A percentile compares a stretch with the other conserved stretches of the same genome.
These are phyloP conservation scores for Tridacna gigas DNA, from an alignment of 2,888 invertebrate genomes.

Conservation along the genomic window DNA sequence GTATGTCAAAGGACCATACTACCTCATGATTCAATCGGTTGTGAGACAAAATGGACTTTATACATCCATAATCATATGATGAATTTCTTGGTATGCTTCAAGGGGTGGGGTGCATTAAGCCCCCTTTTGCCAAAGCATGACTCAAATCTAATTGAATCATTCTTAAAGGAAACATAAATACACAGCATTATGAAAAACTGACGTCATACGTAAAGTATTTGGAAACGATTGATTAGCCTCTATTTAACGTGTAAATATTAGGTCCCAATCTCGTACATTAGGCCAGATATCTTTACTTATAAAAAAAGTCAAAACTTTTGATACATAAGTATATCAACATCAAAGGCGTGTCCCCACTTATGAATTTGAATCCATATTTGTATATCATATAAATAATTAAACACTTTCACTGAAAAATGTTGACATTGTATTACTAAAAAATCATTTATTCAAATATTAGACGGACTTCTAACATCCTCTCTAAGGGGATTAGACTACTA, in stretches of 20 bases:
- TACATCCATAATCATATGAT: too few relatives aligned
- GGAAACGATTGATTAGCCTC: too few relatives aligned
- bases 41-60: too few relatives aligned
- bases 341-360: background rate
- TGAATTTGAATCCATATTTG: background rate
- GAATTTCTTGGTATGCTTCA: too few relatives aligned
- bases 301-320: constrained; percentile 18
- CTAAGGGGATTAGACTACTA: background rate
- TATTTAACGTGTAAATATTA: background rate
- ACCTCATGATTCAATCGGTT: too few relatives aligned
- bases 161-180: too few relatives aligned
- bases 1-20: too few relatives aligned
- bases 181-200: too few relatives aligned
- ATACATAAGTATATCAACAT: constrained; percentile 2
- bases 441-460: background rate
- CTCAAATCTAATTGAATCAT: too few relatives aligned
- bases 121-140: too few relatives aligned
- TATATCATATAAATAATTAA: constrained; percentile 20
- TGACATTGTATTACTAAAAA: background rate
- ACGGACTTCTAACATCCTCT: background rate
- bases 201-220: too few relatives aligned
- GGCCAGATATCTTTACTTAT: constrained; percentile 18
- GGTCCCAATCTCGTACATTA: constrained; percentile 13
- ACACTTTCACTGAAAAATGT: constrained; percentile 3
- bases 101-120: too few relatives aligned